phyloP scores from a whole-genome alignment of 2,113 vertebrate genomes.

The Sapajus apella region DNA sequence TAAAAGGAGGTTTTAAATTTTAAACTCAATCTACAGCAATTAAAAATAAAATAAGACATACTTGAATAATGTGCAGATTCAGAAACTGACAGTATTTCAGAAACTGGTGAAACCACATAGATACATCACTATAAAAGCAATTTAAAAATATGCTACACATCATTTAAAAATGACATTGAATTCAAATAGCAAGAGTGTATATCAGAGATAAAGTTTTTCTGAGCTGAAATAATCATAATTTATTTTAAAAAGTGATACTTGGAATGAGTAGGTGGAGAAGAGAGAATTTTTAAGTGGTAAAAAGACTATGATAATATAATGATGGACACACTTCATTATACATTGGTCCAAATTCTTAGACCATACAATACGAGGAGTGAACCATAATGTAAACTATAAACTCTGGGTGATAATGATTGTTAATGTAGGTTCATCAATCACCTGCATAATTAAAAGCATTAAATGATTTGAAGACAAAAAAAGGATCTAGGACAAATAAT shows the following conservation, averaged over 20 bases:
- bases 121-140: not conserved
- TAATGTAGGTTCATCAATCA: not conserved
- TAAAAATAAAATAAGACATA: slow-evolving; percentile 33
- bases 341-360: not conserved
- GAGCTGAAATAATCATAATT: not conserved
- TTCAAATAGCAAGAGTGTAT: not conserved
- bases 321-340: too few relatives aligned
- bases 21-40: slow-evolving; percentile 41
- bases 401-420: not conserved
- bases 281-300: not conserved
- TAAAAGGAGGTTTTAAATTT: slow-evolving; percentile 51
- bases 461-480: not conserved
- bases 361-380: not conserved
- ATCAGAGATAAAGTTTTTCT: not conserved
- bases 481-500: not conserved
- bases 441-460: not conserved
- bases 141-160: not conserved
- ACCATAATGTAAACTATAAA: not conserved
- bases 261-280: not conserved
- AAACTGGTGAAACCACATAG: not conserved
- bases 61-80: not conserved
- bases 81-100: slow-evolving; percentile 30
- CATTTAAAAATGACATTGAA: not conserved
- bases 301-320: not conserved
- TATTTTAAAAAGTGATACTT: not conserved